These are phyloP conservation scores for Antheraea assamensis DNA, from an alignment of 2,888 invertebrate genomes.

Conservation along the genomic window DNA sequence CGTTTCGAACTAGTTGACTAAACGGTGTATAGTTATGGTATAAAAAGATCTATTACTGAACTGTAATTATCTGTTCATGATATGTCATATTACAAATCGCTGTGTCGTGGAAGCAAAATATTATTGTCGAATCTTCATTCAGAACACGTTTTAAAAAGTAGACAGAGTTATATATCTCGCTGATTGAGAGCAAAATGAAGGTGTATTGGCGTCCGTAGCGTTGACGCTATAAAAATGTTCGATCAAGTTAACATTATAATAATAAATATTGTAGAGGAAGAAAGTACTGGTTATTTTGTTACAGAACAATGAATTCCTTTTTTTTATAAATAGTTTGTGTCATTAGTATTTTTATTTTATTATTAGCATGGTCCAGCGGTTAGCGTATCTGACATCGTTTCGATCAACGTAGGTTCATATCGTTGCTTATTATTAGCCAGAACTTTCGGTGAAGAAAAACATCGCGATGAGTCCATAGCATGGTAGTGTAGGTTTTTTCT, in stretches of 20 bases:
- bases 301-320: not conserved
- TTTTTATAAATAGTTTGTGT: not conserved
- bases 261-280: not conserved
- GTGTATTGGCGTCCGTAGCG: not conserved
- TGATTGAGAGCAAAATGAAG: not conserved
- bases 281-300: not conserved
- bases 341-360: too few species aligned
- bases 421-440: too few species aligned
- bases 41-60: not conserved
- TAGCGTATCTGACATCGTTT: too few species aligned
- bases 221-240: not conserved
- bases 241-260: not conserved
- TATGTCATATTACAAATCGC: not conserved
- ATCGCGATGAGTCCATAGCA: too few species aligned
- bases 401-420: too few species aligned
- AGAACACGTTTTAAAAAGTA: not conserved
- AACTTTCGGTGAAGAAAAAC: too few species aligned
- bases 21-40: not conserved
- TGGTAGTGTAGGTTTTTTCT: too few species aligned
- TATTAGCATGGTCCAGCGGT: too few species aligned
- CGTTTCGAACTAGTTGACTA: too few species aligned
- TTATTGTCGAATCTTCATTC: not conserved
- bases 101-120: not conserved
- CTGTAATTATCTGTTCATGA: not conserved
- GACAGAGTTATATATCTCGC: not conserved